These are phyloP conservation scores for Calephelis nemesis DNA, from an alignment of 1,140 invertebrate species.

Conservation along the genomic window DNA sequence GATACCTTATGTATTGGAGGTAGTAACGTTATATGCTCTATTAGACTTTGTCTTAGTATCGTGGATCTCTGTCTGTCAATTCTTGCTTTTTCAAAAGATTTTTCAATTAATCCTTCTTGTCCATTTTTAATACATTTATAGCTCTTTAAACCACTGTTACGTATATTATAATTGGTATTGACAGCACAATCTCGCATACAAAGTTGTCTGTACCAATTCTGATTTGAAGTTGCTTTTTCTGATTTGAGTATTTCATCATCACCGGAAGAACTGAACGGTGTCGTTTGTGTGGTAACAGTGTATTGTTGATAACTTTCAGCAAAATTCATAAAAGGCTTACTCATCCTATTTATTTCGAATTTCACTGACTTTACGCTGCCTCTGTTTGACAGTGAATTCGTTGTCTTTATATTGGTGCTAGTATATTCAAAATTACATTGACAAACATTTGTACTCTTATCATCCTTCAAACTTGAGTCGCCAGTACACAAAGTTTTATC, in stretches of 20 bases:
- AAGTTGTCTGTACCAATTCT: slow-evolving; percentile 37
- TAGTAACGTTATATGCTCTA: slow-evolving; percentile 37
- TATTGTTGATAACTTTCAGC: not conserved
- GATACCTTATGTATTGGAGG: slow-evolving; percentile 39
- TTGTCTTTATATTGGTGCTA: slow-evolving; percentile 14
- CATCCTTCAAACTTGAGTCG: not conserved
- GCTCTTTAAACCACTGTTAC: slow-evolving; percentile 23
- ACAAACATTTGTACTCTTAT: slow-evolving; percentile 20
- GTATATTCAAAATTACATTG: slow-evolving; percentile 3
- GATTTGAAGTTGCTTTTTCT: slow-evolving; percentile 39
- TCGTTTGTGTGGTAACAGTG: slow-evolving; percentile 27
- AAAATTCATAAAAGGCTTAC: not conserved
- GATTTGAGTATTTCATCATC: slow-evolving; percentile 19
- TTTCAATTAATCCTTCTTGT: not conserved
- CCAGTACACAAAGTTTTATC: slow-evolving; percentile 21
- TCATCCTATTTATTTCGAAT: not conserved
- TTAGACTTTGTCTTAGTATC: slow-evolving; percentile 35
- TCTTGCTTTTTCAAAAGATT: slow-evolving; percentile 24
- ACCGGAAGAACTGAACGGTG: slow-evolving; percentile 27
- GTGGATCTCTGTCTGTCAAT: slow-evolving; percentile 26
- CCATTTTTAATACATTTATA: not conserved
- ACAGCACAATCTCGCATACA: slow-evolving; percentile 41
- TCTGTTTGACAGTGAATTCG: slow-evolving; percentile 8
- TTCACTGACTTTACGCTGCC: not conserved
- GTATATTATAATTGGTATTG: slow-evolving; percentile 35